A percentile compares a stretch with the other conserved stretches of the same genome.
Conservation (phyloP, 2,888 invertebrate species). For the Perdita meconis region DNA sequence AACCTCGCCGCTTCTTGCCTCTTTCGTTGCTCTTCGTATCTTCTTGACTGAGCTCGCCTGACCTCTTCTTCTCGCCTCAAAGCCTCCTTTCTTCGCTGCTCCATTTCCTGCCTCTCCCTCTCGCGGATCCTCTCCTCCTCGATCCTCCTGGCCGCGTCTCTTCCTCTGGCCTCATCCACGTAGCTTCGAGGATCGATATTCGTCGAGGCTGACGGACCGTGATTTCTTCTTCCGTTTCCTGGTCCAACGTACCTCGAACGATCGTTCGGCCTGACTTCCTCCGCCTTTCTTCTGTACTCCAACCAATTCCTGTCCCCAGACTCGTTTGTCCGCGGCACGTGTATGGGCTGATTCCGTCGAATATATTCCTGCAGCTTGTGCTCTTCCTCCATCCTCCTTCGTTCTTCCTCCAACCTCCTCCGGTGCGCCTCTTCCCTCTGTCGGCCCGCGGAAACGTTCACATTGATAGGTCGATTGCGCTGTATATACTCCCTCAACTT, state of each 20-base stretch:
- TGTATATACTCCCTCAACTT: conserved; percentile 67
- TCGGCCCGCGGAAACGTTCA: conserved; percentile 28
- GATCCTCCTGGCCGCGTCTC: conserved; percentile 44
- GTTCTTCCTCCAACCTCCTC: conserved; percentile 52
- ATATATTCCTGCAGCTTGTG: conserved; percentile 75
- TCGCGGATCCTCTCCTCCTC: conserved; percentile 56
- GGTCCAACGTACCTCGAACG: conserved; percentile 42
- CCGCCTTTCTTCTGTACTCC: conserved; percentile 57
- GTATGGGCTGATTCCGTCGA: conserved; percentile 75
- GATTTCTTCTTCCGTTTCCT: conserved; percentile 55
- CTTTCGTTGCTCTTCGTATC: conserved; percentile 64
- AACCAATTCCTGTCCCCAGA: conserved; percentile 20
- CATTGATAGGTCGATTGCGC: conserved; percentile 70
- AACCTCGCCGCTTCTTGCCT: conserved; percentile 45
- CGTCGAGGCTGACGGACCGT: conserved; percentile 72
- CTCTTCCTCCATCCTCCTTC: conserved; percentile 60
- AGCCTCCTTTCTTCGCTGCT: conserved; percentile 52
- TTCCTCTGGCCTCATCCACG: conserved; percentile 46
- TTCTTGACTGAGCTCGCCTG: conserved; percentile 64
- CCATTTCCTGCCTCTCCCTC: conserved; percentile 37
- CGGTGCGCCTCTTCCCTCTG: conserved; percentile 29
- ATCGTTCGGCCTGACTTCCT: conserved; percentile 60
- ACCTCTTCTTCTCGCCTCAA: conserved; percentile 66
- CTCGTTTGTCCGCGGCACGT: conserved; percentile 51
- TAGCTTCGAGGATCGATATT: conserved; percentile 55